These are phyloP conservation scores for Falcunculus frontatus DNA, from an alignment of 2,113 vertebrate species.

Conservation along the genomic window DNA sequence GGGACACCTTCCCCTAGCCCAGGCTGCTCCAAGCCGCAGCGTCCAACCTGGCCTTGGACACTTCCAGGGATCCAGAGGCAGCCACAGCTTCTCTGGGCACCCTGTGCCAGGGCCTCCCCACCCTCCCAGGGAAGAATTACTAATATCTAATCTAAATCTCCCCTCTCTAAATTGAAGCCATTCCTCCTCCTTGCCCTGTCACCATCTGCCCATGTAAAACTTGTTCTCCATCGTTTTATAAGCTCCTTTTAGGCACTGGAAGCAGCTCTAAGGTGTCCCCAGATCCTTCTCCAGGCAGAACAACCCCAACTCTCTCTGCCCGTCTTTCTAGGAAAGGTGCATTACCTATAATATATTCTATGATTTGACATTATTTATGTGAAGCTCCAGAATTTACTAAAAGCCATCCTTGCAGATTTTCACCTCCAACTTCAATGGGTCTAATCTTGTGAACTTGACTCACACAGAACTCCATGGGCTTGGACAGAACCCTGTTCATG, in stretches of 20 bases:
- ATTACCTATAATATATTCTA: background rate
- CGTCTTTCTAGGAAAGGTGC: background rate
- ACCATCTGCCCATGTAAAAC: background rate
- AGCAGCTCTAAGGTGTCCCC: background rate
- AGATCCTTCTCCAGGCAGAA: background rate
- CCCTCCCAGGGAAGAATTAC: accelerated
- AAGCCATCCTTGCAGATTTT: background rate
- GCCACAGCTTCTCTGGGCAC: background rate
- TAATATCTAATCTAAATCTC: background rate
- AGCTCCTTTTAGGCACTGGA: background rate
- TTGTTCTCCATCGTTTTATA: background rate
- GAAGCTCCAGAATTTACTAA: background rate
- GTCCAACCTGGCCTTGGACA: accelerated
- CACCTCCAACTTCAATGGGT: background rate
- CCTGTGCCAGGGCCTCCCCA: accelerated
- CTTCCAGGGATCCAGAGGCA: background rate
- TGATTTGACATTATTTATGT: background rate
- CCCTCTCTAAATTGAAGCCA: background rate
- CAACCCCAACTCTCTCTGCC: too few species aligned
- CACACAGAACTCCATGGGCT: accelerated
- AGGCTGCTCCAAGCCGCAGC: accelerated
- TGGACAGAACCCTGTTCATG: background rate
- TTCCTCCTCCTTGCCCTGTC: background rate
- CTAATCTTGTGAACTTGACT: background rate
- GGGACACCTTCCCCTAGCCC: accelerated